Evolutionary conservation across 2,888 invertebrate genomes (phyloP), one percentile per base, ranked within the genome.

Genomic region (Rhimphoctona megacephalus): DNA sequence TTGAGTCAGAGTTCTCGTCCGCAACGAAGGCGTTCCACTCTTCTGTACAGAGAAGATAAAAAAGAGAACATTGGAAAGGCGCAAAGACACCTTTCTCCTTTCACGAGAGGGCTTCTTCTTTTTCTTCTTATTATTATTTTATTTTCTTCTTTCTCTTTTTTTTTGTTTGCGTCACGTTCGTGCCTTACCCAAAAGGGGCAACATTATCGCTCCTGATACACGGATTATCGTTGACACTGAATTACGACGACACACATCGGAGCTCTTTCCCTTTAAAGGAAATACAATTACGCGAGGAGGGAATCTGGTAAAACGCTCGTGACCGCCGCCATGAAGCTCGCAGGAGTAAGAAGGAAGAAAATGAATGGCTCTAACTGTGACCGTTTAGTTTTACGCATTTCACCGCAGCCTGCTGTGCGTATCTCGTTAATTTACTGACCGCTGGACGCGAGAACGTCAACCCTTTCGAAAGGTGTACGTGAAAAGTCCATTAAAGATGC

Each of bases 61-160:
- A 69, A 64, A 77, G 72, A 88, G 89, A 89, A 88, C 72, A 66
- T 77, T 66, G 17, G 49, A 33, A 61, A 74, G 39, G n/a, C 8
- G 54, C 54, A 54, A 57, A 57, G 57, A 57, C 61, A 66, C 77
- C 77, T 80, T 80, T 72, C 70, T 80, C 78, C 67, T 67, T 67
- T 67, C 78, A 78, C 78, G 67, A 52, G 67, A n/a, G 11, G 33
- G 43, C 61, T n/a, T 25, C 19, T 30, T 14, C 39, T 22, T 76
- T 64, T 30, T 17, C 36, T 7, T 43, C 33, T 46, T 11, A 7
- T n/a, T 33, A 43, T 77, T 43, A 7, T 49, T 49, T 49, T 25
- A 49, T 66, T 19, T 30, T 76, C 52, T 39, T 39, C 39, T 9
- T 39, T 39, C 39, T 9, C 39, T 39, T 39, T 9, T 39, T 39